Evolutionary conservation across 2,888 invertebrate genomes (phyloP).

Genomic region (Drosophila rubida): DNA sequence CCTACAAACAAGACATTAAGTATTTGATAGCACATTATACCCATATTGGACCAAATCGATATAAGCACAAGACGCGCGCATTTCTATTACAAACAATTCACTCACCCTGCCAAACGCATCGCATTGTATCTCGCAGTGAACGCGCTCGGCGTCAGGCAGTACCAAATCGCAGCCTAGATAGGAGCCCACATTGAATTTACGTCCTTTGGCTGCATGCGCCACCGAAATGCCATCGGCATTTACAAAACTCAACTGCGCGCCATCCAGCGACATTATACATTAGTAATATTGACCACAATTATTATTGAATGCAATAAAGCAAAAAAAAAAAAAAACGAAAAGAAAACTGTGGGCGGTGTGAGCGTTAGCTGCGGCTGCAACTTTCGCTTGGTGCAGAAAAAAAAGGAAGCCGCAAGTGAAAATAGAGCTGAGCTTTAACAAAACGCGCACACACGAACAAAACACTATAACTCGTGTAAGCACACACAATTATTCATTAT

Average conservation of each 20-base stretch:
- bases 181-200: slow-evolving; percentile 81
- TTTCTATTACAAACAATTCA: slow-evolving; percentile 27
- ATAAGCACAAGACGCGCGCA: slow-evolving; percentile 38
- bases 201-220: slow-evolving; percentile 73
- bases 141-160: slow-evolving; percentile 71
- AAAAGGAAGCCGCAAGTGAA: slow-evolving; percentile 48
- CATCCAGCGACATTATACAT: slow-evolving; percentile 80
- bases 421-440: slow-evolving; percentile 6
- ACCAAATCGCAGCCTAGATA: slow-evolving; percentile 79
- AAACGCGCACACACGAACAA: neutral
- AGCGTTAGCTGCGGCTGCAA: slow-evolving; percentile 50
- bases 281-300: slow-evolving; percentile 7
- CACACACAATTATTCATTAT: slow-evolving; percentile 8
- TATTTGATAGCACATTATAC: neutral
- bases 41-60: slow-evolving; percentile 8
- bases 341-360: slow-evolving; percentile 43
- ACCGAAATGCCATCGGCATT: slow-evolving; percentile 51
- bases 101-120: slow-evolving; percentile 84
- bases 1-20: slow-evolving; percentile 54
- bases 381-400: slow-evolving; percentile 59
- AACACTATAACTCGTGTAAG: neutral
- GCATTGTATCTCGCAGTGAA: slow-evolving; percentile 82
- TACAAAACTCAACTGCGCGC: slow-evolving; percentile 78
- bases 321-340: slow-evolving; percentile 18
- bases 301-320: slow-evolving; percentile 29